These are phyloP conservation scores for Pseudonaja textilis DNA, from an alignment of 2,113 vertebrate genomes.

Conservation along the genomic window DNA sequence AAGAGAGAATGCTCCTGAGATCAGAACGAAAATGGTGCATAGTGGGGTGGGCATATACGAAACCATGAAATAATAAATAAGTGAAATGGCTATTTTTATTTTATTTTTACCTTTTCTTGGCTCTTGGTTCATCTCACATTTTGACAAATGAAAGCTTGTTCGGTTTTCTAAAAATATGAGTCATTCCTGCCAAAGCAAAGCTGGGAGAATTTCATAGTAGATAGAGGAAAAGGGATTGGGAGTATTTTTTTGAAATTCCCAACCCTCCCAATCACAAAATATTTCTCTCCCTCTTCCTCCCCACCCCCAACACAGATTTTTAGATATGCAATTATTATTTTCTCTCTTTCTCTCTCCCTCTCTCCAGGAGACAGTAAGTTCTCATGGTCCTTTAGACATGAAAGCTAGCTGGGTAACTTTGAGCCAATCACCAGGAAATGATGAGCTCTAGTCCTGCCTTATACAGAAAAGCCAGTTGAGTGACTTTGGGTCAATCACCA, in stretches of 20 bases:
- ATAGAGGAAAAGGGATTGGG: not conserved
- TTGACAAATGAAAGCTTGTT: conserved; percentile 5
- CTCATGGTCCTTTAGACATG: not conserved
- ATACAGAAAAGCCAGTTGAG: too few relatives aligned
- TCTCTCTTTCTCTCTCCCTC: not conserved
- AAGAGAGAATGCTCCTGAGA: conserved; percentile 18
- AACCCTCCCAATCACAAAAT: not conserved
- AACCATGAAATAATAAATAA: conserved; percentile 27
- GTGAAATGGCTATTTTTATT: not conserved
- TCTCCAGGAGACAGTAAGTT: not conserved
- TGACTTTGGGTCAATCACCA: too few relatives aligned
- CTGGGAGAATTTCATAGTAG: not conserved
- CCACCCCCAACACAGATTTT: not conserved
- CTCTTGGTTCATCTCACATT: not conserved
- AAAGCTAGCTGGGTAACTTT: too few relatives aligned
- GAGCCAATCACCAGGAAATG: too few relatives aligned
- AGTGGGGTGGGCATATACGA: not conserved
- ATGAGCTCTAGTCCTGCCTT: too few relatives aligned
- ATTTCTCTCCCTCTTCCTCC: not conserved
- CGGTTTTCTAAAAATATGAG: conserved; percentile 8
- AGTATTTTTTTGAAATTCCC: not conserved
- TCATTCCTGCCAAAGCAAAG: conserved; percentile 8
- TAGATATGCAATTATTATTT: too few relatives aligned
- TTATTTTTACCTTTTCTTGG: conserved; percentile 28
- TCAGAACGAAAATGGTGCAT: conserved; percentile 12